Evolutionary conservation across 1,140 invertebrate species (phyloP), one percentile per base, ranked within the genome.

Genomic region (Macrobrachium nipponense): DNA sequence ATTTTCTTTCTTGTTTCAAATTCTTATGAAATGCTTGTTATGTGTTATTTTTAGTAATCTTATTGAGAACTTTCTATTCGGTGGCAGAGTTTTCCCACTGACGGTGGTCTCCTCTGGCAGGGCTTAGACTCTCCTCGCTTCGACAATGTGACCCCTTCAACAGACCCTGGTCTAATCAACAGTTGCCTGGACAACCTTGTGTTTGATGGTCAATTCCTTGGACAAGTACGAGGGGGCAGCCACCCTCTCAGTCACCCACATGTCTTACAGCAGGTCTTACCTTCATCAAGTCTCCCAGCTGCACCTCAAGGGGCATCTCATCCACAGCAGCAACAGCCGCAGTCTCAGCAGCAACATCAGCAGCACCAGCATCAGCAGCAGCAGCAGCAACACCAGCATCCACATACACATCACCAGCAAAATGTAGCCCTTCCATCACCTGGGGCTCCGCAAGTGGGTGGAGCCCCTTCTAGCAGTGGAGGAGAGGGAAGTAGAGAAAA

Each of bases 81-180:
- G 62, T 79, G 59, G 79, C 79, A 80, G 79, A 86, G 78, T 75
- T 81, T 82, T 81, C 85, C 80, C 72, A 87, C 80, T 81, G 72
- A 87, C 59, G 79, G 62, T 70, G 66, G 72, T 87, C 85, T 87
- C 72, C 85, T 82, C 79, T 87, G 79, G 80, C 85, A 87, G 85
- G 85, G 85, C 85, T 87, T 87, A 76, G 85, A 87, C 85, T 87
- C 85, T 61, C 85, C 85, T 78, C 85, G 85, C 79, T 87, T 87
- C 58, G 85, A 87, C 85, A 87, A 87, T 87, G 85, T 87, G 79
- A 87, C 79, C 79, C 81, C 85, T 51, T 87, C 85, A 59, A 87
- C 85, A 72, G 85, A 87, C 62, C 81, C 85, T 58, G 85, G 85
- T 51, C 85, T 87, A 75, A 75, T 87, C 70, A 87, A 80, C 85